Evolutionary conservation across 2,888 invertebrate species (phyloP).

Genomic region (Amiota minor): DNA sequence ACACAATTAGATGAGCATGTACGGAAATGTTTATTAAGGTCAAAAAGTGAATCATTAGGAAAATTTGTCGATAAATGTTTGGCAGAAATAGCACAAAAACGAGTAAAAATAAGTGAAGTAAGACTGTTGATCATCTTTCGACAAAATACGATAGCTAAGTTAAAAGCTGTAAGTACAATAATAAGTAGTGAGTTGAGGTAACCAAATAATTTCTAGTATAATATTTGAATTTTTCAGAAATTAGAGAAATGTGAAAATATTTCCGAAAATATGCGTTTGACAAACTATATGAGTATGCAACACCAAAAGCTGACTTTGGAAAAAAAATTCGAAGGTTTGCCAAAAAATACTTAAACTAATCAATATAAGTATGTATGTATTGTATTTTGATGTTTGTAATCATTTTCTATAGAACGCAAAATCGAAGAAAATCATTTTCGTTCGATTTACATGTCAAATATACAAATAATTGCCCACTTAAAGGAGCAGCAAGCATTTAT

Average conservation of each 20-base stretch:
- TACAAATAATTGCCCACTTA: slow-evolving; percentile 57
- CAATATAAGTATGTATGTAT: neutral
- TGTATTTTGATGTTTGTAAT: neutral
- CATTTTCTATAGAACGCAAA: slow-evolving; percentile 51
- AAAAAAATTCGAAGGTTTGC: slow-evolving; percentile 63
- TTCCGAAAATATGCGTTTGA: slow-evolving; percentile 55
- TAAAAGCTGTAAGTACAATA: slow-evolving; percentile 50
- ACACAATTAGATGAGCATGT: neutral
- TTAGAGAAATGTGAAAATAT: slow-evolving; percentile 55
- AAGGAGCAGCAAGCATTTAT: slow-evolving; percentile 58
- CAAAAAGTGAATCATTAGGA: neutral
- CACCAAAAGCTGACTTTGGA: slow-evolving; percentile 57
- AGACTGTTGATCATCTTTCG: slow-evolving; percentile 50
- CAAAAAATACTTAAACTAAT: too few species aligned
- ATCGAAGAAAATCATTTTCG: slow-evolving; percentile 55
- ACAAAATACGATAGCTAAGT: slow-evolving; percentile 47
- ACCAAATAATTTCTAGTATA: neutral
- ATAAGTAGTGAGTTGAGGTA: neutral
- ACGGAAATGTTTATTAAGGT: neutral
- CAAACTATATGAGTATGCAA: slow-evolving; percentile 54
- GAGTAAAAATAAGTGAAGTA: slow-evolving; percentile 26
- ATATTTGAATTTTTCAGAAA: slow-evolving; percentile 44
- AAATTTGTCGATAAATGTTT: neutral
- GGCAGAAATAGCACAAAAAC: neutral
- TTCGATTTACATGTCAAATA: slow-evolving; percentile 51